phyloP scores from a whole-genome alignment of 2,797 vertebrate species.

The Melanotaenia maccullochi region DNA sequence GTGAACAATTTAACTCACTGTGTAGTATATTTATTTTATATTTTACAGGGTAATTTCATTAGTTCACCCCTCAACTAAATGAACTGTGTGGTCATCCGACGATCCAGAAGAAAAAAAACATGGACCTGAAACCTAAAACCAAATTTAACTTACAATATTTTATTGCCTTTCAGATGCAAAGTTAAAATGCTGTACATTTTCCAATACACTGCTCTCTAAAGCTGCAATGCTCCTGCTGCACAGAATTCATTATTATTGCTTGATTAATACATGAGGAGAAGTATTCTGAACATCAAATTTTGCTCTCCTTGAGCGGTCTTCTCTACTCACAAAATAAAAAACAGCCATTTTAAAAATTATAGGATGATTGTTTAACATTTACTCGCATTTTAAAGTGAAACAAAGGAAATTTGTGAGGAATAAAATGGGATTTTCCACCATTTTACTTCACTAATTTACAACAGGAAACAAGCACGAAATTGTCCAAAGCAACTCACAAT shows the following conservation, averaged over 20 bases:
- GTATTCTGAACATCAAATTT: constrained; percentile 23
- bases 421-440: not conserved
- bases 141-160: not conserved
- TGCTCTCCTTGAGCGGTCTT: constrained; percentile 8
- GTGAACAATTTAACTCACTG: constrained; percentile 10
- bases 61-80: constrained; percentile 11
- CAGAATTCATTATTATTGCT: constrained; percentile 35
- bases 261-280: constrained; percentile 57
- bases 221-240: constrained; percentile 30
- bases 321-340: not conserved
- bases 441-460: not conserved
- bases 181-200: constrained; percentile 17
- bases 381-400: not conserved
- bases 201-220: constrained; percentile 20
- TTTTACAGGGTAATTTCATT: constrained; percentile 15
- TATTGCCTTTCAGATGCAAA: constrained; percentile 6
- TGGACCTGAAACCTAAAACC: not conserved
- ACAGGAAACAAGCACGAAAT: not conserved
- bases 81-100: constrained; percentile 1
- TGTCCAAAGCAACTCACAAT: not conserved
- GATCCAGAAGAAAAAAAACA: not conserved
- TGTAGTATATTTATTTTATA: constrained; percentile 33
- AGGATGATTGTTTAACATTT: not conserved
- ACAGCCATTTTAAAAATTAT: not conserved
- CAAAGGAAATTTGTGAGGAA: not conserved